A percentile compares a stretch with the other conserved stretches of the same genome.
Conservation (phyloP, 2,888 invertebrate species). For the Hydriomena furcata region DNA sequence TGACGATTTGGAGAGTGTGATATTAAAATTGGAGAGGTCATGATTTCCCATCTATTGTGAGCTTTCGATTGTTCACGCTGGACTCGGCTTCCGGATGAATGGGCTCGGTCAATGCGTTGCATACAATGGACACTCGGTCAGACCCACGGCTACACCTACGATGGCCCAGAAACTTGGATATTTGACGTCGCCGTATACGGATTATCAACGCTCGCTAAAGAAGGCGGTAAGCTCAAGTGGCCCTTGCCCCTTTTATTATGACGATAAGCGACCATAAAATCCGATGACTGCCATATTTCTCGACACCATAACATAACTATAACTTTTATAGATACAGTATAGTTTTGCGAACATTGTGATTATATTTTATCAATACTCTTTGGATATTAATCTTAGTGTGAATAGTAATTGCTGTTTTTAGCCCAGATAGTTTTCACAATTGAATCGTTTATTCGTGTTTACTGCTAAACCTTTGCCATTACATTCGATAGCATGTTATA, state of each 20-base stretch:
- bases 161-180: conserved; percentile 31
- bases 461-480: conserved; percentile 1
- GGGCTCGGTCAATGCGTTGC: conserved; percentile 23
- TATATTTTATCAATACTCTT: not conserved
- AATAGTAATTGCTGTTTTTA: conserved; percentile 5
- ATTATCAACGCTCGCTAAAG: conserved; percentile 30
- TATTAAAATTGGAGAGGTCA: conserved; percentile 45
- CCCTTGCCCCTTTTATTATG: conserved; percentile 33
- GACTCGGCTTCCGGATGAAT: conserved; percentile 27
- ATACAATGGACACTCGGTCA: conserved; percentile 24
- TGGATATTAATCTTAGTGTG: not conserved
- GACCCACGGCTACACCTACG: conserved; percentile 26
- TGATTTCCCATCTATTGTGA: conserved; percentile 36
- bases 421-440: no score
- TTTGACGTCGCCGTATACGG: conserved; percentile 32
- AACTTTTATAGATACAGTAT: conserved; percentile 13
- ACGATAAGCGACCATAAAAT: conserved; percentile 35
- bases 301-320: conserved; percentile 27
- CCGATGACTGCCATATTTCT: conserved; percentile 31
- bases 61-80: conserved; percentile 33
- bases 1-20: conserved; percentile 44
- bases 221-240: conserved; percentile 31
- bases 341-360: conserved; percentile 10
- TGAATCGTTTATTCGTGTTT: no score
- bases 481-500: conserved; percentile 9